Percentiles rank a stretch among this genome's conserved stretches.
Evolutionary conservation across 2,797 vertebrate species (phyloP).

Genomic region (Clamator glandarius): DNA sequence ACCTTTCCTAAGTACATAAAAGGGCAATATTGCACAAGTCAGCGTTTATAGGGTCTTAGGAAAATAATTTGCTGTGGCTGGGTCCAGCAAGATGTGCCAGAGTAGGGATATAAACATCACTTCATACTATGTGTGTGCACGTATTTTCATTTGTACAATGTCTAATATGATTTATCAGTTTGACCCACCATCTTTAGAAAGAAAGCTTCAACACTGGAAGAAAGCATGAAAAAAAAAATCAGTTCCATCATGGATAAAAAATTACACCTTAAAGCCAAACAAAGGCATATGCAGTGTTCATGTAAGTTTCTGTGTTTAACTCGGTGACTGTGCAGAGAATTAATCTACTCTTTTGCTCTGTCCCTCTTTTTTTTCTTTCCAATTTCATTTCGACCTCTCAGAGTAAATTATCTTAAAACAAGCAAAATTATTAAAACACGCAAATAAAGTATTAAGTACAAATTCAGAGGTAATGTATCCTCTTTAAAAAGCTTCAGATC

Average conservation of each 20-base stretch:
- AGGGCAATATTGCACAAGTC: background rate
- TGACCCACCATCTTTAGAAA: background rate
- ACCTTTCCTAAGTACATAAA: background rate
- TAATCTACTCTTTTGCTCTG: background rate
- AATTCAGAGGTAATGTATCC: background rate
- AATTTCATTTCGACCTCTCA: background rate
- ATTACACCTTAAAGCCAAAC: background rate
- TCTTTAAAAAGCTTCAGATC: background rate
- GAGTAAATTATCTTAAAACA: background rate
- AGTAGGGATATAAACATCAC: background rate
- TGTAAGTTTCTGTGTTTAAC: background rate
- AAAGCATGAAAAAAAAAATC: background rate
- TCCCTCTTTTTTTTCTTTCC: too few species aligned
- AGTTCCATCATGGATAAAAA: background rate
- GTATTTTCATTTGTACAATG: background rate
- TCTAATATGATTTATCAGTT: background rate
- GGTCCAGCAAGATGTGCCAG: background rate
- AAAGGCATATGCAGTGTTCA: background rate
- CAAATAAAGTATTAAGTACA: background rate
- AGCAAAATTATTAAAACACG: background rate
- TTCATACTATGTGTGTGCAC: background rate
- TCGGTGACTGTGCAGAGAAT: background rate
- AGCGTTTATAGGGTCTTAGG: background rate
- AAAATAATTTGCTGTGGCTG: background rate
- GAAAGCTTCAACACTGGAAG: background rate